Conservation (phyloP, 2,888 invertebrate genomes). For the Copidosoma aretas region DNA sequence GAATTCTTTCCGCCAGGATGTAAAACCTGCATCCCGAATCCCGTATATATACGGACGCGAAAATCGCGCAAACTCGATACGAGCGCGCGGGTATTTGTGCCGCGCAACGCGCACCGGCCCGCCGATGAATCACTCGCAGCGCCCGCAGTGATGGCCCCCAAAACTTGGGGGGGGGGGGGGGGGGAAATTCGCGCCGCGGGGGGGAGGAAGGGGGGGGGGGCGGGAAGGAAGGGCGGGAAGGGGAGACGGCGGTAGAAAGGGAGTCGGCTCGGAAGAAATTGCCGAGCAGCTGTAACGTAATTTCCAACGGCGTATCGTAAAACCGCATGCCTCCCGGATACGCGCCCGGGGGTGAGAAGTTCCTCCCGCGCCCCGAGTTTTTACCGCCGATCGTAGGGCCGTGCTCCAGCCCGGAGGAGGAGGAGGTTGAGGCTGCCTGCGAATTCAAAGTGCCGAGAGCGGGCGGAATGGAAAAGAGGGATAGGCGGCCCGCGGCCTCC, state of each 20-base stretch:
- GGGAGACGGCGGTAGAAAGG: too few relatives aligned
- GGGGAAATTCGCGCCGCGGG: too few relatives aligned
- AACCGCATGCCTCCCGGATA: constrained; percentile 8
- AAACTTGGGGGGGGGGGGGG: too few relatives aligned
- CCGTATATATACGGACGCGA: too few relatives aligned
- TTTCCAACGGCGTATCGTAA: constrained; percentile 30
- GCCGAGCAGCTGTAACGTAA: constrained; percentile 18
- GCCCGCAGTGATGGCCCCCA: too few relatives aligned
- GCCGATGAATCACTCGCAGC: too few relatives aligned
- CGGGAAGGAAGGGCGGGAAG: not conserved
- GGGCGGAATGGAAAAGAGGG: not conserved
- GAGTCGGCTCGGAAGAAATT: not conserved
- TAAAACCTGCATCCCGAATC: too few relatives aligned
- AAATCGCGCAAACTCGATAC: too few relatives aligned
- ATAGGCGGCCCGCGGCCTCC: not conserved
- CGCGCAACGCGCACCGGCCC: too few relatives aligned
- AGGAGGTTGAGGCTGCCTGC: constrained; percentile 20
- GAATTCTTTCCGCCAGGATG: too few relatives aligned
- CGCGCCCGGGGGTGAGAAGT: not conserved
- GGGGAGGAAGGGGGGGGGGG: not conserved
- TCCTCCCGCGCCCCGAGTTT: constrained; percentile 31
- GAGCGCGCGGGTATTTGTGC: too few relatives aligned
- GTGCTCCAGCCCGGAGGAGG: constrained; percentile 11
- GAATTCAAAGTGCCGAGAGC: not conserved
- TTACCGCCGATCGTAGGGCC: constrained; percentile 25